phyloP scores from a whole-genome alignment of 2,888 invertebrate species.

The Digitonthophagus gazella region DNA sequence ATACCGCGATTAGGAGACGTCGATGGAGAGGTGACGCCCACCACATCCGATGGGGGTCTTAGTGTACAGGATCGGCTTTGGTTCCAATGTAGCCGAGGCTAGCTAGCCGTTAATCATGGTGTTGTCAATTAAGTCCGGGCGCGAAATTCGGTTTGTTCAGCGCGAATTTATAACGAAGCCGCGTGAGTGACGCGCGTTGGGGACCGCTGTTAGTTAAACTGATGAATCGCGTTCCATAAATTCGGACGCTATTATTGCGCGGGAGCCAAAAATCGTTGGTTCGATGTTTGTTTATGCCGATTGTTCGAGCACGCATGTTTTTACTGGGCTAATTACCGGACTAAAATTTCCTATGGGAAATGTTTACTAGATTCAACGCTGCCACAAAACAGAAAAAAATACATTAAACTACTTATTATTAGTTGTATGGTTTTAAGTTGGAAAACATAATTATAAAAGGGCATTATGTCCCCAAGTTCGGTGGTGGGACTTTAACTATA shows the following conservation, averaged over 20 bases:
- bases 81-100: background rate
- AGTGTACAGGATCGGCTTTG: constrained; percentile 1
- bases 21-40: background rate
- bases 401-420: too few species aligned
- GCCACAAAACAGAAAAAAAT: too few species aligned
- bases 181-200: constrained; percentile 7
- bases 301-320: background rate
- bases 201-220: constrained; percentile 14
- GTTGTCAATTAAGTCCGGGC: constrained; percentile 8
- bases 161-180: constrained; percentile 7
- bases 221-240: constrained; percentile 15
- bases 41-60: background rate
- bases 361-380: too few species aligned
- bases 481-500: background rate
- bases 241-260: background rate
- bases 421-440: too few species aligned
- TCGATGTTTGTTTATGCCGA: background rate
- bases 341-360: background rate
- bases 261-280: constrained; percentile 7
- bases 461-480: background rate
- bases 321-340: background rate
- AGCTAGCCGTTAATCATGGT: background rate
- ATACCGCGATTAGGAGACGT: background rate
- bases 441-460: background rate
- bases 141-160: constrained; percentile 10